Conservation (phyloP, 2,113 vertebrate genomes). For the Butastur rufipennis region DNA sequence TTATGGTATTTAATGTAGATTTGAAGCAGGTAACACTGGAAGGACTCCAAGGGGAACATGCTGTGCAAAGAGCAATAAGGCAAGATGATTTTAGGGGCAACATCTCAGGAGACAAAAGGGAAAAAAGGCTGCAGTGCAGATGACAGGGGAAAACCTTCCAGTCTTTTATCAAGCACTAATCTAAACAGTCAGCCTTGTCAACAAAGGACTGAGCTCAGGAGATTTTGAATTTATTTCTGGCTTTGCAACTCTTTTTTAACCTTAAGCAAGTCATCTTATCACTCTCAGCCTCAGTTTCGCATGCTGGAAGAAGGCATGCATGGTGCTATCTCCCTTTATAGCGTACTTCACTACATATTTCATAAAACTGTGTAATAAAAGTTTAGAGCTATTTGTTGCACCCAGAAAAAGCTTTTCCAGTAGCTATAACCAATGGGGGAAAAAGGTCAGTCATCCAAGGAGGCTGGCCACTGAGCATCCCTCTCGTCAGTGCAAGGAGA, state of each 20-base stretch:
- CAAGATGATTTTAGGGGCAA: not conserved
- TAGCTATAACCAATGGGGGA: not conserved
- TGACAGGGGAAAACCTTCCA: not conserved
- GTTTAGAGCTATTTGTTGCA: not conserved
- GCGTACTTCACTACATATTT: accelerated
- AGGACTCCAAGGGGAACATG: not conserved
- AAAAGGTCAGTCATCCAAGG: not conserved
- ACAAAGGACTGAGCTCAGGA: not conserved
- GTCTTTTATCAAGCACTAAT: not conserved
- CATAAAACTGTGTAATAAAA: not conserved
- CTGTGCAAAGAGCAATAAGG: not conserved
- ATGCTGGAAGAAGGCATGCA: accelerated
- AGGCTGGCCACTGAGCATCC: not conserved
- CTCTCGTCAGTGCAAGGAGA: not conserved
- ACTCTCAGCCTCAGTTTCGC: not conserved
- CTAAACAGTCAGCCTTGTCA: not conserved
- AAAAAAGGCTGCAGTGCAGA: not conserved
- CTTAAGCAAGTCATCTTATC: not conserved
- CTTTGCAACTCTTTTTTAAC: not conserved
- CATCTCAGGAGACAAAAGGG: not conserved
- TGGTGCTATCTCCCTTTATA: not conserved
- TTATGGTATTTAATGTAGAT: not conserved
- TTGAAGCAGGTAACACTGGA: not conserved
- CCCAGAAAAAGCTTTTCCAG: not conserved
- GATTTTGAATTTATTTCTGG: not conserved